Conservation (phyloP, 1,140 invertebrate species). For the Anastrepha ludens region DNA sequence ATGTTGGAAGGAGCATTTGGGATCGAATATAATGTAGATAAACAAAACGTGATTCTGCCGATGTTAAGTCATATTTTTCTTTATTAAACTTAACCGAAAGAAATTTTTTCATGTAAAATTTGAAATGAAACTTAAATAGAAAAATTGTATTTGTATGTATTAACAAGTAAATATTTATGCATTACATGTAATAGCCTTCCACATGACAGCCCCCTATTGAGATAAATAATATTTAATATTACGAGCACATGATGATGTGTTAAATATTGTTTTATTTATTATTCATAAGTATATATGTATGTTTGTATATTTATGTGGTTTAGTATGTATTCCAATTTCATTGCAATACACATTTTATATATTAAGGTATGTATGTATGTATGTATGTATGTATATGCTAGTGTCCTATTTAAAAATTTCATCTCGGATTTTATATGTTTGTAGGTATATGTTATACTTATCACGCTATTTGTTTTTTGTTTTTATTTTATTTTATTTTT, state of each 20-base stretch:
- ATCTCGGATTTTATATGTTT: constrained; percentile 6
- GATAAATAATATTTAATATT: constrained; percentile 13
- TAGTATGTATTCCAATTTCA: neutral
- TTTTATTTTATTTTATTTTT: constrained; percentile 59
- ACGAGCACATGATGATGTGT: neutral
- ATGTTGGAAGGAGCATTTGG: too few relatives aligned
- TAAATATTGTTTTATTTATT: neutral
- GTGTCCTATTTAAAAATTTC: constrained; percentile 9
- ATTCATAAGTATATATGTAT: constrained; percentile 17
- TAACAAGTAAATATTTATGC: neutral
- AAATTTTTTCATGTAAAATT: neutral
- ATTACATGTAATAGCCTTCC: neutral
- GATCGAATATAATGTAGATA: too few relatives aligned
- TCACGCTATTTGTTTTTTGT: neutral
- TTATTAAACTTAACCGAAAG: neutral
- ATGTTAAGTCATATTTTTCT: neutral
- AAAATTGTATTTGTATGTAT: neutral
- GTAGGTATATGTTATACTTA: constrained; percentile 49
- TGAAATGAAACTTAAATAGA: constrained; percentile 15
- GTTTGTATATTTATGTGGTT: neutral
- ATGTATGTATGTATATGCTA: neutral
- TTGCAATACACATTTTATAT: constrained; percentile 5
- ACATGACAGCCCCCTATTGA: neutral
- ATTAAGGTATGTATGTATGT: neutral
- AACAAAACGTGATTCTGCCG: neutral